Percentiles rank a stretch among this genome's conserved stretches.
Evolutionary conservation across 2,797 vertebrate genomes (phyloP).

Genomic region (Gymnocypris eckloni): DNA sequence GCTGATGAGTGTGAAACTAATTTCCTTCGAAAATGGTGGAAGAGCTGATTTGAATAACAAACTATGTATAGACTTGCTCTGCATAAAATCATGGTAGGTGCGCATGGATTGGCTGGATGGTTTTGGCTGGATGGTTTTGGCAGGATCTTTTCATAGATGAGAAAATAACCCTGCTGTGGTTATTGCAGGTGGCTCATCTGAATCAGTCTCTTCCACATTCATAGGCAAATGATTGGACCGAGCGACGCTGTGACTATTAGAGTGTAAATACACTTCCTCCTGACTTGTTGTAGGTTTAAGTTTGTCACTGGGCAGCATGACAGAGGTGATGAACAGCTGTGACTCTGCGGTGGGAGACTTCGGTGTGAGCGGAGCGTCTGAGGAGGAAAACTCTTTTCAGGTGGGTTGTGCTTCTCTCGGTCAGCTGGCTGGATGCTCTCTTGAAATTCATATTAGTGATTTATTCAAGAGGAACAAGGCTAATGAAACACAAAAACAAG

Average conservation of each 20-base stretch:
- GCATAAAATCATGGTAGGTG: constrained; percentile 28
- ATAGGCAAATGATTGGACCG: constrained; percentile 58
- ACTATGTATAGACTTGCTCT: constrained; percentile 30
- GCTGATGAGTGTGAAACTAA: constrained; percentile 28
- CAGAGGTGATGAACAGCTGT: constrained; percentile 82
- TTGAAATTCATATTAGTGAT: background rate
- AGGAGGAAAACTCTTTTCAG: constrained; percentile 78
- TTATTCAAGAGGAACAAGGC: background rate
- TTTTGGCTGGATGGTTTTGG: constrained; percentile 36
- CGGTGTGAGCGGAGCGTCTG: constrained; percentile 72
- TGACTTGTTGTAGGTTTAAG: constrained; percentile 26
- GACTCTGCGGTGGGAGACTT: constrained; percentile 77
- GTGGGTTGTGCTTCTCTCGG: constrained; percentile 62
- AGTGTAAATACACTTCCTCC: constrained; percentile 37
- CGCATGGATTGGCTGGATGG: constrained; percentile 14
- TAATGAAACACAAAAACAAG: background rate
- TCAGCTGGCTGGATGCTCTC: background rate
- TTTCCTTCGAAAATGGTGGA: constrained; percentile 43
- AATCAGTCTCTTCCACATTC: constrained; percentile 53
- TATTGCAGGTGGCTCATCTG: constrained; percentile 53
- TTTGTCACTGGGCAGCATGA: constrained; percentile 74
- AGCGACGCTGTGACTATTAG: constrained; percentile 20
- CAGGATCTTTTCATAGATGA: constrained; percentile 42
- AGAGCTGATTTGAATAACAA: constrained; percentile 52
- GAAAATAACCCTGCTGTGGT: constrained; percentile 53